These are phyloP conservation scores for Hapalemur alaotrensis DNA, from an alignment of 2,797 vertebrate genomes.

Conservation along the genomic window DNA sequence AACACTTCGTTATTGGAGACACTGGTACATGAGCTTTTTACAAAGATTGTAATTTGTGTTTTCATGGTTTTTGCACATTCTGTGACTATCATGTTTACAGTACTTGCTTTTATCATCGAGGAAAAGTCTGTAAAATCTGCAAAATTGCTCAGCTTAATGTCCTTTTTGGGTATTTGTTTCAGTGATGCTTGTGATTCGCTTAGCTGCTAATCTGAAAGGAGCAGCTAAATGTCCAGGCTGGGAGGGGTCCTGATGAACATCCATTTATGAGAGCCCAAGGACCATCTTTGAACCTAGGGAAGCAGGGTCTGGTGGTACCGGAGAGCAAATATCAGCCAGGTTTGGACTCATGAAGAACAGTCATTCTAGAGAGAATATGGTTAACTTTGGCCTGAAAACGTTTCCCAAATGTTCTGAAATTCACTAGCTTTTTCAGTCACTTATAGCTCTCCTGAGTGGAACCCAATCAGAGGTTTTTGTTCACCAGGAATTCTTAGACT, in stretches of 20 bases:
- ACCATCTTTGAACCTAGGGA: not conserved
- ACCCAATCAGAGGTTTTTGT: not conserved
- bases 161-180: not conserved
- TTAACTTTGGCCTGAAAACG: not conserved
- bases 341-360: not conserved
- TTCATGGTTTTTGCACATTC: slow-evolving; percentile 28
- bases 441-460: not conserved
- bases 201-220: not conserved
- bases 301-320: not conserved
- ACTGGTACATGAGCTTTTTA: not conserved
- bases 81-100: slow-evolving; percentile 13
- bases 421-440: not conserved
- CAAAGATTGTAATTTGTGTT: slow-evolving; percentile 48
- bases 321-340: not conserved
- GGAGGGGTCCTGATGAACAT: not conserved
- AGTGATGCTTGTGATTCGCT: not conserved
- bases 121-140: not conserved
- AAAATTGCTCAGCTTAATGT: not conserved
- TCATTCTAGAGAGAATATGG: not conserved
- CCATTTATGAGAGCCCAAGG: not conserved
- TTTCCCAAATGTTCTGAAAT: not conserved
- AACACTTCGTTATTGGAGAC: slow-evolving; percentile 38
- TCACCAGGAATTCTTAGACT: not conserved
- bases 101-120: slow-evolving; percentile 30
- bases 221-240: not conserved